Conservation (phyloP, 2,113 vertebrate species). For the Ceyx melanurus region DNA sequence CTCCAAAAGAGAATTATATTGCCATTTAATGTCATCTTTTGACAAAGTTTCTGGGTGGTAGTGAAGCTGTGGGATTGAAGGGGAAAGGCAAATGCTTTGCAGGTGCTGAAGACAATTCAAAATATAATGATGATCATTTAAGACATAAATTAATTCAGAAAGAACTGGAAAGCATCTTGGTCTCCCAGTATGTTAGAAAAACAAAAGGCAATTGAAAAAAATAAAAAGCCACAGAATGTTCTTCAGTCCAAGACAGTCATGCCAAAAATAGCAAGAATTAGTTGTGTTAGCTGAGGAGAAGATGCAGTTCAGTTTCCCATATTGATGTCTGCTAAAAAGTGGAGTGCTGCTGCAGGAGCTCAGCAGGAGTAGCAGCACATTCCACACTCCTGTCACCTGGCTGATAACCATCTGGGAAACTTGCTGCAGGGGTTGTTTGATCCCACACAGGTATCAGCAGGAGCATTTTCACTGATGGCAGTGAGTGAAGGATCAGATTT, state of each 20-base stretch:
- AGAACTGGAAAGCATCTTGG: conserved; percentile 18
- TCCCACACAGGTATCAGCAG: not conserved
- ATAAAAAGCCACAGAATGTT: conserved; percentile 22
- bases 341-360: not conserved
- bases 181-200: conserved; percentile 43
- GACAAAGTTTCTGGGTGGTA: not conserved
- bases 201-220: conserved; percentile 44
- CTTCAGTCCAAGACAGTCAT: conserved; percentile 17
- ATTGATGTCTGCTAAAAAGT: not conserved
- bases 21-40: not conserved
- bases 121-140: conserved; percentile 6
- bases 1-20: not conserved
- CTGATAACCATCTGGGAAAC: not conserved
- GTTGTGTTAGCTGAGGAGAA: not conserved
- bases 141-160: conserved; percentile 27
- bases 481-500: not conserved
- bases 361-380: not conserved
- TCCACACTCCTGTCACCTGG: not conserved
- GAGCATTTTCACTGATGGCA: not conserved
- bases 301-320: not conserved
- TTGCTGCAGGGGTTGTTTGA: not conserved
- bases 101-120: conserved; percentile 54
- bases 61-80: not conserved
- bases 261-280: conserved; percentile 46
- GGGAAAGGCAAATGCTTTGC: conserved; percentile 39